A percentile compares a stretch with the other conserved stretches of the same genome.
Conservation (phyloP, 2,888 invertebrate species). For the Agrypnus murinus region DNA sequence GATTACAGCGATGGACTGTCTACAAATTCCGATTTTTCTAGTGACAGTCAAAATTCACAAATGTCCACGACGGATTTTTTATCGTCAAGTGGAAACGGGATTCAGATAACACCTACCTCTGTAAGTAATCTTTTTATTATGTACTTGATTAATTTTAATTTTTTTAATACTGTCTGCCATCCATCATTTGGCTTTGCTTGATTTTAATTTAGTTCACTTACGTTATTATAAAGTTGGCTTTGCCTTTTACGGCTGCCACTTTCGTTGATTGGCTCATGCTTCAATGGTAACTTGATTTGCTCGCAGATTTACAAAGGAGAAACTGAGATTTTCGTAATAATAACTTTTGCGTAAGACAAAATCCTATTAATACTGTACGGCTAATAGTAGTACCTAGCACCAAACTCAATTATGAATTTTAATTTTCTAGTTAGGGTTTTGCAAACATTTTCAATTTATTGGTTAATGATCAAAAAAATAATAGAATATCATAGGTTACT, state of each 20-base stretch:
- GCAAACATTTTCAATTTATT: too few species aligned
- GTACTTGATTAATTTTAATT: slow-evolving; percentile 23
- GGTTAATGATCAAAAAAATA: too few species aligned
- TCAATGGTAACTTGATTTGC: slow-evolving; percentile 31
- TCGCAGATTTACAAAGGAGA: slow-evolving; percentile 28
- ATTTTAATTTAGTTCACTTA: background rate
- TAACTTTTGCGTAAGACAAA: slow-evolving; percentile 12
- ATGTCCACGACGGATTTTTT: slow-evolving; percentile 66
- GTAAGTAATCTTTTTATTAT: slow-evolving; percentile 64
- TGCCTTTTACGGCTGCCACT: slow-evolving; percentile 38
- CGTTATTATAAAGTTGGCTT: slow-evolving; percentile 20
- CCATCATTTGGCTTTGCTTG: background rate
- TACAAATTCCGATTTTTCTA: slow-evolving; percentile 70
- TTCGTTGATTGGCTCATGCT: slow-evolving; percentile 36
- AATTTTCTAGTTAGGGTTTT: too few species aligned
- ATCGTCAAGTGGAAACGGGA: slow-evolving; percentile 65
- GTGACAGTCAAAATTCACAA: slow-evolving; percentile 70
- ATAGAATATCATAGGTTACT: too few species aligned
- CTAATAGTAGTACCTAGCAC: too few species aligned
- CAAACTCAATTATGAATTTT: too few species aligned
- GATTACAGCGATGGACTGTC: slow-evolving; percentile 69
- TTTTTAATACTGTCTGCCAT: background rate
- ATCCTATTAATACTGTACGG: slow-evolving; percentile 7
- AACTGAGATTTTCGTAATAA: slow-evolving; percentile 30
- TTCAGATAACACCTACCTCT: slow-evolving; percentile 62